These are phyloP conservation scores for honey bee (Apis mellifera) DNA, from an alignment of 1,140 invertebrate species.

Conservation along the genomic window Amel_HAv3.1 CM009933.2:2464501-2465000, in stretches of 20 bases:
- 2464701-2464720: conserved; percentile 7
- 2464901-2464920: not conserved
- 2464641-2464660: not conserved
- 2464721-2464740: conserved; percentile 28
- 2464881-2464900: conserved; percentile 15
- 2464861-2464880: conserved; percentile 53
- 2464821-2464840: conserved; percentile 54
- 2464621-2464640: conserved; percentile 29
- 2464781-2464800: conserved; percentile 33
- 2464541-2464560: not conserved
- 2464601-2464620: conserved; percentile 4
- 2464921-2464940: conserved; percentile 35
- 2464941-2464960: conserved; percentile 45
- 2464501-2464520: not conserved
- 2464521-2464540: no score
- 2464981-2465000: conserved; percentile 31
- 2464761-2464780: conserved; percentile 52
- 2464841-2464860: conserved; percentile 49
- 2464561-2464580: not conserved
- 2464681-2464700: not conserved
- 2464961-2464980: conserved; percentile 43
- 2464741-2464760: conserved; percentile 45
- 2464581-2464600: conserved; percentile 5
- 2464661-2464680: not conserved
- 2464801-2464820: no score